Evolutionary conservation across 2,797 vertebrate genomes (phyloP), one percentile per base, ranked within the genome.

Genomic region (Poliocrania exsul): DNA sequence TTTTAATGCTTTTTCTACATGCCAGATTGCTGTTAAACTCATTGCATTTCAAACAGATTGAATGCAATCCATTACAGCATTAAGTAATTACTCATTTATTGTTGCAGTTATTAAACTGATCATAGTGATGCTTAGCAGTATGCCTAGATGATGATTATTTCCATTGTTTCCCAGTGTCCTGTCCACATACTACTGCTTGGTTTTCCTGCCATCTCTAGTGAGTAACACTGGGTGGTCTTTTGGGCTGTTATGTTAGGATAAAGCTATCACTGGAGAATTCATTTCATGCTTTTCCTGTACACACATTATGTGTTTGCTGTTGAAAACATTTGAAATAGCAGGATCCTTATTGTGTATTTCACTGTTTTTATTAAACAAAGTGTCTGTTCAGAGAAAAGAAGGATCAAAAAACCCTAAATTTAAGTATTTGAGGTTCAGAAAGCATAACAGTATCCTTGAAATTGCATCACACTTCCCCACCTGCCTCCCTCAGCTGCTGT

Each of bases 61-160:
- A 82, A 82, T 86, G 26, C 42, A 88, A 61, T 79, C 83, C 35
- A 31, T 94, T 92, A 70, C 10, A 79, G n/a, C 56, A 81, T 90
- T 85, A 89, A 95, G 37, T 80, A 94, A 95, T 94, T 93, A 80
- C 42, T 92, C 64, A 90, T 74, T 54, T 82, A 26, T 83, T 86
- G 81, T 77, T 90, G 57, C 81, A 90, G 23, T 60, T 89, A 86
- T 42, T 87, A 80, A 90, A 77, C 81, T 73, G 51, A 77, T 46
- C 61, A 47, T 29, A 46, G 53, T 69, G 33, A 47, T 65, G 67
- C 31, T 73, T 80, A 50, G n/a, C 3, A 28, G 23, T 38, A 50
- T 58, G 57, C 15, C 42, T 75, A 6, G 31, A 31, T 21, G 26
- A 35, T 38, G 51, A 49, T 75, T 66, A 71, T 88, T 94, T 67